Conservation (phyloP, 2,113 vertebrate species). For the Ardeotis arabs region DNA sequence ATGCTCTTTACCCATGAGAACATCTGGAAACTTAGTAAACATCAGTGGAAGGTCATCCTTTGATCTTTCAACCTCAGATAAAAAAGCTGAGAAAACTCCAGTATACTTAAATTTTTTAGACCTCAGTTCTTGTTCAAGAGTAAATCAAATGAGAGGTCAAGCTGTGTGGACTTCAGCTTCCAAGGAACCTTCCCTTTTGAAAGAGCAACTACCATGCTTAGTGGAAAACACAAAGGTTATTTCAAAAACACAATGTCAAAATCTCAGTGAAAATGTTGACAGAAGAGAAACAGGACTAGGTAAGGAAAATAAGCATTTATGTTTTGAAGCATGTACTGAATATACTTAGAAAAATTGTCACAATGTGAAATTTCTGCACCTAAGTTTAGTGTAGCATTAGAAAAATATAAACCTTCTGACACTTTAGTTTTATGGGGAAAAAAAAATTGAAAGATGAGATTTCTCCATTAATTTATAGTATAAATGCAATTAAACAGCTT, state of each 20-base stretch:
- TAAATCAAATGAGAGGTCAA: conserved; percentile 73
- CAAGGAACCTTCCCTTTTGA: conserved; percentile 50
- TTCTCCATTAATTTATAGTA: background rate
- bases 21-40: conserved; percentile 69
- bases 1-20: conserved; percentile 61
- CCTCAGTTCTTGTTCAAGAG: conserved; percentile 53
- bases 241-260: conserved; percentile 35
- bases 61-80: conserved; percentile 73
- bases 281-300: conserved; percentile 46
- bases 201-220: conserved; percentile 37
- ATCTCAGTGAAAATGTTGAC: background rate
- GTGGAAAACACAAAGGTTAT: conserved; percentile 50
- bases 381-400: background rate
- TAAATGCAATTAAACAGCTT: background rate
- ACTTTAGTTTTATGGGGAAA: background rate
- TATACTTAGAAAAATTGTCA: background rate
- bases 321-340: background rate
- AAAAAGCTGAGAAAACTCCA: conserved; percentile 73
- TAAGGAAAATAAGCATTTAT: conserved; percentile 54
- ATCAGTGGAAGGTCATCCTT: conserved; percentile 72
- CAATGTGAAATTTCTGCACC: background rate
- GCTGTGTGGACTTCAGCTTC: conserved; percentile 36
- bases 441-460: background rate
- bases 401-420: background rate
- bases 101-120: conserved; percentile 58